Evolutionary conservation across 2,113 vertebrate species (phyloP).

Genomic region (Bostrychus sinensis): DNA sequence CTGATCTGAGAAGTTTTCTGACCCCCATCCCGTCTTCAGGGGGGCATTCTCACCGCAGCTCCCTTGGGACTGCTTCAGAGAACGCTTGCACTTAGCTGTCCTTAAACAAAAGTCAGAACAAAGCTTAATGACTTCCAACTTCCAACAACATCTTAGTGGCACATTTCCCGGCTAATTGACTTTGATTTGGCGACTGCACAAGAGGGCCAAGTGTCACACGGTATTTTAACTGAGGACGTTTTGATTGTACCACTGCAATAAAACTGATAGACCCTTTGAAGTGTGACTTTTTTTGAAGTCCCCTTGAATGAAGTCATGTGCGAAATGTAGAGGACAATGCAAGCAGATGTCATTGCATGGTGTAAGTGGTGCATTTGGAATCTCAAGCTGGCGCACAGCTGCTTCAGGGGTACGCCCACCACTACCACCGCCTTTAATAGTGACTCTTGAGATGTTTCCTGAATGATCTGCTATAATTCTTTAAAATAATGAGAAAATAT

Average conservation of each 20-base stretch:
- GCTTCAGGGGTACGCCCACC: constrained; percentile 48
- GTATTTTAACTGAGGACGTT: constrained; percentile 65
- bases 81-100: constrained; percentile 22
- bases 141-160: constrained; percentile 34
- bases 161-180: constrained; percentile 66
- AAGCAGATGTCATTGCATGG: constrained; percentile 68
- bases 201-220: constrained; percentile 54
- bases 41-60: constrained; percentile 14
- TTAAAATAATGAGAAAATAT: background rate
- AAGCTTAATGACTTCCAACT: constrained; percentile 59
- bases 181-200: constrained; percentile 67
- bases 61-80: constrained; percentile 5
- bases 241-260: constrained; percentile 56
- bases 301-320: constrained; percentile 66
- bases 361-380: constrained; percentile 46
- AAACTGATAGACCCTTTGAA: constrained; percentile 67
- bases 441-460: constrained; percentile 47
- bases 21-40: constrained; percentile 37
- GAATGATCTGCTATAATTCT: too few relatives aligned
- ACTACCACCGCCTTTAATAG: constrained; percentile 34
- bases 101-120: constrained; percentile 58
- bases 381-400: constrained; percentile 58
- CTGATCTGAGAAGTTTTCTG: constrained; percentile 26
- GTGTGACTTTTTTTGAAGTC: constrained; percentile 66
- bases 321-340: constrained; percentile 66